A percentile compares a stretch with the other conserved stretches of the same genome.
phyloP scores from a whole-genome alignment of 2,888 invertebrate species.

The Branchipolynoe longqiensis region DNA sequence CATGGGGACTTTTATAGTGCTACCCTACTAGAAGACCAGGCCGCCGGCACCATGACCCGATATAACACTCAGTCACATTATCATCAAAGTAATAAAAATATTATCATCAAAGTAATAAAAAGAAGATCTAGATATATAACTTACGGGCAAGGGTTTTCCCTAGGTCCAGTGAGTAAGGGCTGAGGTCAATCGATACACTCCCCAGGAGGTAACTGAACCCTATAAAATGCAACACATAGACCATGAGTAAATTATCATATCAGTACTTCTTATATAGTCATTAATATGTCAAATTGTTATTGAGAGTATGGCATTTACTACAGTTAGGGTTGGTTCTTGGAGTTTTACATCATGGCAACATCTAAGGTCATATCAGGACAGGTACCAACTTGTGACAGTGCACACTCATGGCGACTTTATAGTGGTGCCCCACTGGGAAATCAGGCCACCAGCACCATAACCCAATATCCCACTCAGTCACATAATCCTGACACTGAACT shows the following conservation, averaged over 20 bases:
- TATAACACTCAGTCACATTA: too few species aligned
- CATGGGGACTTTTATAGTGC: too few species aligned
- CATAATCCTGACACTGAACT: too few species aligned
- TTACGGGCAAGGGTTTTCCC: constrained; percentile 91
- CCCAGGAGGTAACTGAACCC: constrained; percentile 88
- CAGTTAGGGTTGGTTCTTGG: background rate
- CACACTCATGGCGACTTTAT: too few species aligned
- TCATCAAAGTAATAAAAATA: too few species aligned
- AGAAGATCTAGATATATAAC: constrained; percentile 65
- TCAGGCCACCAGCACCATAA: too few species aligned
- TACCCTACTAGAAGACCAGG: too few species aligned
- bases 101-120: constrained; percentile 36
- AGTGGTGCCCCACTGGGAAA: too few species aligned
- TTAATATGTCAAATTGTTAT: background rate
- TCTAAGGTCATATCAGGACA: too few species aligned
- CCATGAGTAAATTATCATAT: background rate
- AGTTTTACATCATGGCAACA: constrained; percentile 9
- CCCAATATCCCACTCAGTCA: too few species aligned
- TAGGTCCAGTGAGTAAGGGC: constrained; percentile 89
- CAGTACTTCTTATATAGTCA: background rate
- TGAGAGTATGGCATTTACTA: background rate
- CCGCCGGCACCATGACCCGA: too few species aligned
- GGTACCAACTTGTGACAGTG: too few species aligned
- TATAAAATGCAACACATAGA: constrained; percentile 64
- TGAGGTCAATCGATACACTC: constrained; percentile 88